Base-by-base conservation (phyloP, 1,140 invertebrate species). In the Zophobas atratus region DNA sequence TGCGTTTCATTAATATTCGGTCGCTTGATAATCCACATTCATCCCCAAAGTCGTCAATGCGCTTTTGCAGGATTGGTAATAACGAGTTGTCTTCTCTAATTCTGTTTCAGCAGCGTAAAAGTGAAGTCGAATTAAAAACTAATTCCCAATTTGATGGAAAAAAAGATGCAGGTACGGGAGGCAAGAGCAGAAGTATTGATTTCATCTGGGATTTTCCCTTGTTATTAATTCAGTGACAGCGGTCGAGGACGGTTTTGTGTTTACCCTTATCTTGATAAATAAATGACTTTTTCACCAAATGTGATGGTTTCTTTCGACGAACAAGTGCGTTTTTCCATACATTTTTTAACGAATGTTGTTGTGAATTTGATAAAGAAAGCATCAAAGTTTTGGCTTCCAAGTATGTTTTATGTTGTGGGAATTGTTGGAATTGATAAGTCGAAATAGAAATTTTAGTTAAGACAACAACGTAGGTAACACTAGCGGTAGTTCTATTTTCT, bases 1-100 rank as follows among this genome's bases (percentile, higher is more conserved):
- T 96, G 75, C 94, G 86, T 82, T 94, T 95, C 81, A 92, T 91
- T 6, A 94, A 82, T 49, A 90, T 87, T 78, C 84, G 80, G 41
- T 86, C 83, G 34, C 79, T 67, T n/a, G 85, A 85, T 51, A 86
- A 39, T 1, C 86, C 85, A 74, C 86, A 86, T 51, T 84, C 81
- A 36, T 81, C 76, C 41, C 81, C 80, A 6, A 77, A 75, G 43
- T 84, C 82, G 67, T 84, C 80, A 32, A 77, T 72, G 38, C 72
- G 43, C 32, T 71, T 39, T 43, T 77, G 48, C n/a, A 55, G 41
- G 38, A 51, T n/a, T n/a, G 48, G 55, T 8, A 36, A 8, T 36
- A 34, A 39, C 33, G 34, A 67, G 43, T n/a, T 67, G 20, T 67
- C 53, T 32, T 73, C 51, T 53, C 74, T 76, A n/a, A 76, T 46